A percentile compares a stretch with the other conserved stretches of the same genome.
These are phyloP conservation scores for Branchellion lobata DNA, from an alignment of 2,888 invertebrate species.

Conservation along the genomic window DNA sequence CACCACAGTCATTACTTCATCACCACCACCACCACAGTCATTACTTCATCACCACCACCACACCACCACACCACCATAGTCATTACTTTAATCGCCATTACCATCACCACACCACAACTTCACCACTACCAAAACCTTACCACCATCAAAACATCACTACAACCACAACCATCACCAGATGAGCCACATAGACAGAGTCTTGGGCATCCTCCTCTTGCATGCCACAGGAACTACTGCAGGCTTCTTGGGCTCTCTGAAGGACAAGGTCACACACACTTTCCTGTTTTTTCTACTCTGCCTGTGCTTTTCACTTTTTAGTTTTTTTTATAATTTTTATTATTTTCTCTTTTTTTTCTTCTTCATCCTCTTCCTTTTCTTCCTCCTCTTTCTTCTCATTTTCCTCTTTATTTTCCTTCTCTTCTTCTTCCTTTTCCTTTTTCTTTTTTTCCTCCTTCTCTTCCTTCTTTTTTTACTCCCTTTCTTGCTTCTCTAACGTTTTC, in stretches of 20 bases:
- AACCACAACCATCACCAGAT: conserved; percentile 61
- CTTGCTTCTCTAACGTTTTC: no score
- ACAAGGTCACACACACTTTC: conserved; percentile 66
- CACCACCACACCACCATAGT: no score
- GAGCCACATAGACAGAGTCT: conserved; percentile 74
- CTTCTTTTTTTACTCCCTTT: no score
- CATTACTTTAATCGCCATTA: no score
- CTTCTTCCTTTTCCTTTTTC: neutral
- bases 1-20: neutral
- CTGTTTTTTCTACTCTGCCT: no score
- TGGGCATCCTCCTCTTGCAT: conserved; percentile 81
- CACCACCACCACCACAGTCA: neutral
- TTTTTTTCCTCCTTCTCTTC: no score
- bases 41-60: neutral
- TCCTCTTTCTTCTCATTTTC: no score
- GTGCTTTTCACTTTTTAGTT: no score
- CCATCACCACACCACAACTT: no score
- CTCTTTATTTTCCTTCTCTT: neutral
- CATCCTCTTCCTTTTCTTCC: neutral
- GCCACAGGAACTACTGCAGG: conserved; percentile 83
- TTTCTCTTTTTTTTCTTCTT: neutral
- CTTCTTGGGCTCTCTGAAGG: conserved; percentile 80
- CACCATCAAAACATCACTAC: no score
- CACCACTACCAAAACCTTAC: no score
- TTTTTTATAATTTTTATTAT: neutral